Base-by-base conservation (phyloP, 1,140 invertebrate genomes). In the Drosophila grimshawi region DNA sequence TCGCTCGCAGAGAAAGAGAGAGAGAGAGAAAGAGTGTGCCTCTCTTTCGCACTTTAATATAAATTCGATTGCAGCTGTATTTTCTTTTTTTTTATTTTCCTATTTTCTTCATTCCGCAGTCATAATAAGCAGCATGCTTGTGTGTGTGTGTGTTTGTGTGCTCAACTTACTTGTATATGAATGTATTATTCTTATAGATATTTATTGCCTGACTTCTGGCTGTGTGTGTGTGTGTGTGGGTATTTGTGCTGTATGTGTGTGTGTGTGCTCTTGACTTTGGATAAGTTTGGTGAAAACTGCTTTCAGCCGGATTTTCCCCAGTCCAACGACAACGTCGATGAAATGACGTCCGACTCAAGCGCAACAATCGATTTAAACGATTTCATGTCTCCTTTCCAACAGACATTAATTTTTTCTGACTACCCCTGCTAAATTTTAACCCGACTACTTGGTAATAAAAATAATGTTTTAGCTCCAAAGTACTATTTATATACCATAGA, bases 221-320 rank as follows among this genome's bases (percentile, higher is more conserved):
- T 45, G 56, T 64, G 65, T 7, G 8, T n/a, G 5, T 62, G 11
- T 55, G 39, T 61, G 27, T 45, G 32, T 68, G 48, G 51, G 66
- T 78, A 65, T 80, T 57, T 70, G 66, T 43, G 39, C 4, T 43
- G 39, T 55, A 3, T 75, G 69, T 65, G 66, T 64, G 70, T 39
- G 61, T 57, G 65, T 70, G 53, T 88, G 83, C 80, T 89, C 85
- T 88, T 83, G 80, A 88, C 85, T 88, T 89, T 88, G 85, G 85
- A 88, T 88, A 89, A 88, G 85, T 85, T 88, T 89, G 85, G 85
- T 88, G 61, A 85, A 89, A 88, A 88, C 85, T 88, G 85, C 85
- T 88, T 88, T 88, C 70, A 88, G 85, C 85, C 80, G 74, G 85
- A 88, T 89, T 89, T 88, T 33, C 77, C 81, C 45, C 70, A 77